Conservation (phyloP, 2,113 vertebrate genomes). For the Edolisoma coerulescens region DNA sequence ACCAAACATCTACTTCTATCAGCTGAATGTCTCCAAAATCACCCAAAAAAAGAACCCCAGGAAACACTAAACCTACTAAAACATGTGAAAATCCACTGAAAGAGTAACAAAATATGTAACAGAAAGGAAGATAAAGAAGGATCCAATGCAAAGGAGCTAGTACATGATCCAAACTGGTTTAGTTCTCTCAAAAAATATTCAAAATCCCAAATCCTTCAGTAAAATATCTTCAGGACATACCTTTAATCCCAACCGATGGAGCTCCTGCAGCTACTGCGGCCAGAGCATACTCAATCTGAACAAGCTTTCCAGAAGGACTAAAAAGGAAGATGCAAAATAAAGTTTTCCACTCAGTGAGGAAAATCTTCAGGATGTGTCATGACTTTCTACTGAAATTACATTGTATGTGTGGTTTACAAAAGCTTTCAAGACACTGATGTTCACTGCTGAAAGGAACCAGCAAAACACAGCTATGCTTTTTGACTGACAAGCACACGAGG, state of each 20-base stretch:
- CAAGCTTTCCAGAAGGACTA: constrained; percentile 97
- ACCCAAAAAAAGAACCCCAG: neutral
- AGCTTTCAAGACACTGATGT: neutral
- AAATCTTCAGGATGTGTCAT: fast-evolving
- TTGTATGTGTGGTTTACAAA: neutral
- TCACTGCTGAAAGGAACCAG: neutral
- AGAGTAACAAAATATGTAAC: neutral
- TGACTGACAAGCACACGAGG: neutral
- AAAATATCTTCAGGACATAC: constrained; percentile 57
- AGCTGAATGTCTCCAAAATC: neutral
- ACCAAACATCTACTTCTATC: neutral
- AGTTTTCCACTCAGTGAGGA: neutral
- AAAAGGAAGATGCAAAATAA: neutral
- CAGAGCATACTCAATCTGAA: constrained; percentile 98
- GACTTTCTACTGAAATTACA: neutral
- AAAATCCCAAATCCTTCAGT: neutral
- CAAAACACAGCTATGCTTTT: neutral
- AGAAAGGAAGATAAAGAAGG: neutral
- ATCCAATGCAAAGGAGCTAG: neutral
- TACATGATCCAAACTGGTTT: neutral
- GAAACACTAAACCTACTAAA: neutral
- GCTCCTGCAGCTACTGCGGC: constrained; percentile 97
- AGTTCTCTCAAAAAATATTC: neutral
- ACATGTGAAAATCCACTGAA: neutral
- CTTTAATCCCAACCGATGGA: constrained; percentile 98